Evolutionary conservation across 2,113 vertebrate species (phyloP), one percentile per base, ranked within the genome.

Genomic region (Larimichthys crocea): DNA sequence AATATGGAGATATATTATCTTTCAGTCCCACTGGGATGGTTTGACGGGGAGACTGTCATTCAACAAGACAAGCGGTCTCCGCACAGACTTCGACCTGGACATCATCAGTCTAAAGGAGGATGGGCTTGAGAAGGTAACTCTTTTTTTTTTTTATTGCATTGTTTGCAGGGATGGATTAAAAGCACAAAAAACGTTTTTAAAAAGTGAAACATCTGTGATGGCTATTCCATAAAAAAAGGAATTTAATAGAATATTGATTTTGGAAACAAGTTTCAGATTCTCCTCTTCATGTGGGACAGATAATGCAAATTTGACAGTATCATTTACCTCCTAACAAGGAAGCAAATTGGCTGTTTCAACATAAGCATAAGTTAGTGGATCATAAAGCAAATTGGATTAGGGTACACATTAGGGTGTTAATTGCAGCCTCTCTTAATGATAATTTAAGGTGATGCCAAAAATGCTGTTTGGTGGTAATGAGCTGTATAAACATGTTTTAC

Each of bases 11-110:
- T 63, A 3, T 77, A 2, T 79, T 85, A 15, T 89, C 71, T 66
- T 92, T 62, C 95, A 99, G 98, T 98, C 98, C 71, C 98, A 99
- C 46, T 99, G 98, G 98, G 98, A 99, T 92, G 98, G 98, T 83
- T 93, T 99, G 93, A 99, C 98, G 0, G 98, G 98, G 80, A 95
- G 98, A 40, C 96, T 99, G 59, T 97, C 96, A 84, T 99, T 99
- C 93, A 99, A 99, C 93, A 98, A 96, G 94, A 97, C 97, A 16
- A 97, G 95, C 1, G 98, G 98, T 55, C 95, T 99, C 16, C 94
- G 98, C 62, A 99, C 97, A 1, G 98, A 99, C 93, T 99, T 99
- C 57, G 98, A 99, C 91, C 86, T 99, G 94, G 98, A 99, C 92
- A 97, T 99, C 89, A 79, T 99, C 90, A 99, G 97, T 83, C 95